Conservation (phyloP, 2,888 invertebrate genomes). For the Apantesis nais region DNA sequence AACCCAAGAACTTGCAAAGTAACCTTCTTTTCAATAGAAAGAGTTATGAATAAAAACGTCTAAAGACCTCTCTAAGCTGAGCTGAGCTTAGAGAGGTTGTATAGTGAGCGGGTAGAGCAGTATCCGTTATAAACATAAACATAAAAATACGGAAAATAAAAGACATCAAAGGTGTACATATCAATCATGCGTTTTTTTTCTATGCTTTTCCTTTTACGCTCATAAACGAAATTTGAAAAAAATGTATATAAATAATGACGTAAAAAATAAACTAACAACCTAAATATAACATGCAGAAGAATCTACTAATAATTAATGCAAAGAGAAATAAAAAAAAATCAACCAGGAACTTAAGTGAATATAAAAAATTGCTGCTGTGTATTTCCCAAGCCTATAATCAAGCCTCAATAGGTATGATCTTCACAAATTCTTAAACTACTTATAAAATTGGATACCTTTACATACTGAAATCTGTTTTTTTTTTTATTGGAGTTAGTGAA, state of each 20-base stretch:
- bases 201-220: no score
- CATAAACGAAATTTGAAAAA: no score
- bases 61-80: not conserved
- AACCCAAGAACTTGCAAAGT: not conserved
- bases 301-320: no score
- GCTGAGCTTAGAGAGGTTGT: not conserved
- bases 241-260: no score
- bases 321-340: no score
- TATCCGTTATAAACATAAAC: no score
- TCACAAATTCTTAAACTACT: not conserved
- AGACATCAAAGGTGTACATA: no score
- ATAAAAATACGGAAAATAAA: no score
- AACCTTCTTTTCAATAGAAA: not conserved
- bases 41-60: not conserved
- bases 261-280: no score
- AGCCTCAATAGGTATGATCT: not conserved
- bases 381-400: not conserved
- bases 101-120: not conserved
- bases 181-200: no score
- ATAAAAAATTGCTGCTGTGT: not conserved
- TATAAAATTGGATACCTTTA: not conserved
- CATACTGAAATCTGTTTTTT: not conserved
- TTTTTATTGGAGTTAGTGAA: constrained; percentile 12
- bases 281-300: no score
- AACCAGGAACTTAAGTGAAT: no score